Evolutionary conservation across 1,140 invertebrate species (phyloP), one percentile per base, ranked within the genome.

Genomic region (Scaptomyza graminum): DNA sequence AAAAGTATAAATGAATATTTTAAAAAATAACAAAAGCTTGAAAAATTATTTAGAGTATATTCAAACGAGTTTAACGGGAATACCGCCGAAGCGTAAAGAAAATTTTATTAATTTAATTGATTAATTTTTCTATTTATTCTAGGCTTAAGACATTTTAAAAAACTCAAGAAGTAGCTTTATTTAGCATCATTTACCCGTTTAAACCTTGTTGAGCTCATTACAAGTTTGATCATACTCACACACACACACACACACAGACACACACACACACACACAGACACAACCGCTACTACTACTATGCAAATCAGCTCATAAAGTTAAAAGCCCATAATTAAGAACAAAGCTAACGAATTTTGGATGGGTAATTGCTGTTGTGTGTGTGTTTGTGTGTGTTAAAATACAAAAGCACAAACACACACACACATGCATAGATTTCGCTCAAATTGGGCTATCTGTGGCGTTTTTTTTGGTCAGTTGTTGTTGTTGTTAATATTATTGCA

Each of bases 241-340:
- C 37, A 39, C 37, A 39, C 37, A 39, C 37, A 39, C 37, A 41
- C 37, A 4, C 37, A 39, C 37, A 39, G 11, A 39, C 37, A 39
- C 37, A 41, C 37, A 41, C 37, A 41, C 52, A 9, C 12, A 22
- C 34, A 39, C 12, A 22, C 2, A 18, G 3, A 3, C 7, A 5
- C 18, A 9, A 4, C 6, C 46, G 5, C 46, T 7, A 5, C 5
- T 25, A 18, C 44, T n/a, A n/a, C n/a, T n/a, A 46, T 8, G 22
- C 46, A 34, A 34, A 28, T n/a, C 49, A 22, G 41, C 55, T 44
- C 55, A 57, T 57, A 57, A 57, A 57, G 55, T 57, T 57, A 57
- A 57, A 41, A 57, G 55, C 22, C 55, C 55, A 57, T 57, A 57
- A 46, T 46, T 1, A 31, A 46, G 25, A 43, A 13, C 18, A 43